Evolutionary conservation across 2,888 invertebrate species (phyloP).

Genomic region (Sinopyrophorus schimmeli): DNA sequence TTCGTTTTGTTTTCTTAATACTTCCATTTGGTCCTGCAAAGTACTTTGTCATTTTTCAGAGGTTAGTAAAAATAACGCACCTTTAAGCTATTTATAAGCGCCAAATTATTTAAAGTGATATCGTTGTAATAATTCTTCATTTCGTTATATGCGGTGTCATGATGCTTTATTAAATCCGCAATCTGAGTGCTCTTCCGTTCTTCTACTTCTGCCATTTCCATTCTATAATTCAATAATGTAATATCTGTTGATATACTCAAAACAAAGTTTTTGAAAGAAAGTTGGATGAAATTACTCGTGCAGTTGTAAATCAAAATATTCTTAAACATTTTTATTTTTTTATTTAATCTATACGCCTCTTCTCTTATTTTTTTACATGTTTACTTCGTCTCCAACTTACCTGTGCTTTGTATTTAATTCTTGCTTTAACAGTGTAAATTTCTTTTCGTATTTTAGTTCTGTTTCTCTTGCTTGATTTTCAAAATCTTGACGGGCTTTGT

Average conservation of each 20-base stretch:
- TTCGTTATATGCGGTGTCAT: constrained; percentile 84
- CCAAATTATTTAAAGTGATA: constrained; percentile 89
- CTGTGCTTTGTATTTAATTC: constrained; percentile 71
- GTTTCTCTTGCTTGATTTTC: constrained; percentile 70
- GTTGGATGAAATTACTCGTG: too few species aligned
- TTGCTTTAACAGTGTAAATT: constrained; percentile 70
- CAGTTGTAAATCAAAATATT: too few species aligned
- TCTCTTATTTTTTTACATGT: too few species aligned
- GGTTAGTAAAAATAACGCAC: constrained; percentile 52
- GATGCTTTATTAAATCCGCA: constrained; percentile 75
- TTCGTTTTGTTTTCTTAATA: constrained; percentile 76
- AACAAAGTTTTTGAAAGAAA: background rate
- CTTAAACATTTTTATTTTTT: too few species aligned
- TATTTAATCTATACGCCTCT: too few species aligned
- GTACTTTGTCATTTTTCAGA: background rate
- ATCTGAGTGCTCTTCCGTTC: constrained; percentile 90
- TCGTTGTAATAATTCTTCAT: constrained; percentile 96
- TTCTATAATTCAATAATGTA: constrained; percentile 52
- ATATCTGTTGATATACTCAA: constrained; percentile 1
- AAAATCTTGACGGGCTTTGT: constrained; percentile 65
- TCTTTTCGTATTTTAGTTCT: constrained; percentile 73
- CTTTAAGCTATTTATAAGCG: constrained; percentile 87
- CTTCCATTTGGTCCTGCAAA: constrained; percentile 71
- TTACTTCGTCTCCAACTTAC: too few species aligned
- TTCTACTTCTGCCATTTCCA: constrained; percentile 87